Conservation (phyloP, 2,888 invertebrate species). For the Hypolimnas misippus region DNA sequence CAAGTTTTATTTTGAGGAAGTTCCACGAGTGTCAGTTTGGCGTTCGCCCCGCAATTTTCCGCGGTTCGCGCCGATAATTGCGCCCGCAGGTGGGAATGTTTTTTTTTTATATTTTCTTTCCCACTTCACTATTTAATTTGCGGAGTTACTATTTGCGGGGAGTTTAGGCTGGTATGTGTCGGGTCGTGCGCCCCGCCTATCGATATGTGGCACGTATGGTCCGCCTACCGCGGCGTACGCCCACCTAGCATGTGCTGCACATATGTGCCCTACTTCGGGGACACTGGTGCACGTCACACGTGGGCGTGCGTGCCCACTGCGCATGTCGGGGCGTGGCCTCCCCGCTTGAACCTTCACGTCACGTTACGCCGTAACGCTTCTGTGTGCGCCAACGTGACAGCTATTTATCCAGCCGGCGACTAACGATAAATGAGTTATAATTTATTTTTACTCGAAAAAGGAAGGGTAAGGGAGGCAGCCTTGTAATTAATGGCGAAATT, state of each 20-base stretch:
- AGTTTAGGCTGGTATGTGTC: constrained; percentile 26
- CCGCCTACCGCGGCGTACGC: constrained; percentile 69
- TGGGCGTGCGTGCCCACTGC: constrained; percentile 69
- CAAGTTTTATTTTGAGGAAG: constrained; percentile 80
- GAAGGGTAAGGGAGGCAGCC: constrained; percentile 70
- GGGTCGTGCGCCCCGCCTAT: constrained; percentile 55
- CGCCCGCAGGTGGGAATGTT: constrained; percentile 74
- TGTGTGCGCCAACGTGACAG: constrained; percentile 69
- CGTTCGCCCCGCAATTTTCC: constrained; percentile 79
- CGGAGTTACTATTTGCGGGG: constrained; percentile 36
- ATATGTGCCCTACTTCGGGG: constrained; percentile 68
- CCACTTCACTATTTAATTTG: constrained; percentile 45
- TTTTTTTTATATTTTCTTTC: constrained; percentile 50
- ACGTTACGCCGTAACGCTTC: constrained; percentile 57
- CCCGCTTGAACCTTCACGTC: constrained; percentile 64
- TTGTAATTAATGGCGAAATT: constrained; percentile 81
- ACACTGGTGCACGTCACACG: constrained; percentile 59
- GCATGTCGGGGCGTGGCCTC: constrained; percentile 75
- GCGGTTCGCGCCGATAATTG: constrained; percentile 80
- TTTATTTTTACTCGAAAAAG: constrained; percentile 83
- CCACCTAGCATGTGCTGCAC: constrained; percentile 56
- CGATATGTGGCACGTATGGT: constrained; percentile 53
- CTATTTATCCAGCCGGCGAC: constrained; percentile 70
- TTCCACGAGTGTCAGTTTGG: constrained; percentile 81
- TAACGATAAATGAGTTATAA: constrained; percentile 82